Conservation (phyloP, 2,113 vertebrate genomes). For the Psettodes erumei region DNA sequence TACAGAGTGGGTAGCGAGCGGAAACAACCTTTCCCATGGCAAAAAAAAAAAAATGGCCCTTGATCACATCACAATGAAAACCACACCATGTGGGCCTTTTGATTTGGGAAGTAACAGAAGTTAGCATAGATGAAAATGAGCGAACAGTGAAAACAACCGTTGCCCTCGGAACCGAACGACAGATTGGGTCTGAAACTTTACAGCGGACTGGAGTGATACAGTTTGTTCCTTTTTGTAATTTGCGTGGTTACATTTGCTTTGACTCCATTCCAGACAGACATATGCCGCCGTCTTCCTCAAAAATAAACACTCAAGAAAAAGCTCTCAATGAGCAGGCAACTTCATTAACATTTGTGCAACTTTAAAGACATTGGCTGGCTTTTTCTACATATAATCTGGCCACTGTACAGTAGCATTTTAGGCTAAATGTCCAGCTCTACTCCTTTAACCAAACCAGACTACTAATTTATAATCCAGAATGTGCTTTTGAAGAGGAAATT, state of each 20-base stretch:
- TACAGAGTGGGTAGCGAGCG: not conserved
- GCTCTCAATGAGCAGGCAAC: not conserved
- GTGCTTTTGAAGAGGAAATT: not conserved
- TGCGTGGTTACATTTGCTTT: not conserved
- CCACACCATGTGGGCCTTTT: not conserved
- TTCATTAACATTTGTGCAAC: not conserved
- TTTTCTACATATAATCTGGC: not conserved
- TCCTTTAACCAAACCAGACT: not conserved
- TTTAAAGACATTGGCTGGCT: not conserved
- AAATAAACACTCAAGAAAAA: not conserved
- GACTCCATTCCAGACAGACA: not conserved
- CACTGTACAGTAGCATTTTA: not conserved
- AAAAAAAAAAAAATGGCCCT: not conserved
- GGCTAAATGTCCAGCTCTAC: not conserved
- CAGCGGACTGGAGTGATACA: not conserved
- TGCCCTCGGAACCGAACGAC: not conserved
- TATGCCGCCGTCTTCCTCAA: not conserved
- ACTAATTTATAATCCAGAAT: not conserved
- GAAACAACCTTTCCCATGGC: not conserved
- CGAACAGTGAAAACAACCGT: not conserved
- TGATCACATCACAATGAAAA: constrained; percentile 5
- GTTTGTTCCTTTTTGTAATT: not conserved
- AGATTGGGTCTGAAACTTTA: not conserved
- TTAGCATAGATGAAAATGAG: not conserved
- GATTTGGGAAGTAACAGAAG: not conserved